Conservation (phyloP, 2,888 invertebrate genomes). For the Lobophora halterata region DNA sequence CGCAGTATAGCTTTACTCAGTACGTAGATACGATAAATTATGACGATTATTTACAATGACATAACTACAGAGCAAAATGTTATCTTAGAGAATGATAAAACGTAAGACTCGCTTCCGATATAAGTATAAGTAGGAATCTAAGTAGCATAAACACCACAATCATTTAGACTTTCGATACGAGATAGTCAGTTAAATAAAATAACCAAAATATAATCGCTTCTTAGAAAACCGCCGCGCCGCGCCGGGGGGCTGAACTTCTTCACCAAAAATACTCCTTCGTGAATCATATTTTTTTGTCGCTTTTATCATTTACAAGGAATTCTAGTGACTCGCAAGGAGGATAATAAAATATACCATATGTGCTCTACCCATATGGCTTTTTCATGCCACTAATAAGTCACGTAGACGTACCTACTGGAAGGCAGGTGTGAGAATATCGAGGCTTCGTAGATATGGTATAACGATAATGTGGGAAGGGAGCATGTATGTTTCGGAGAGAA, state of each 20-base stretch:
- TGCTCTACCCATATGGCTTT: slow-evolving; percentile 5
- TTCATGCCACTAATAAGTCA: neutral
- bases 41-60: slow-evolving; percentile 26
- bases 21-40: slow-evolving; percentile 1
- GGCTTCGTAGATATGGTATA: neutral
- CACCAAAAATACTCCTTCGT: slow-evolving; percentile 8
- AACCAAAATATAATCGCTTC: no score
- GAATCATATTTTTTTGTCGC: slow-evolving; percentile 33
- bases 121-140: slow-evolving; percentile 10
- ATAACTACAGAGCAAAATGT: slow-evolving; percentile 34
- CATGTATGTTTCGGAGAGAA: slow-evolving; percentile 17
- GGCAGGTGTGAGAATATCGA: neutral
- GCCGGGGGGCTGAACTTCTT: slow-evolving; percentile 1
- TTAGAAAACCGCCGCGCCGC: slow-evolving; percentile 3
- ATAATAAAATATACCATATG: slow-evolving; percentile 20
- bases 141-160: no score
- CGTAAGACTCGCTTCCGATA: slow-evolving; percentile 27
- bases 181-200: no score
- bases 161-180: no score
- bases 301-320: slow-evolving; percentile 24
- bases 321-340: slow-evolving; percentile 17
- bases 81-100: slow-evolving; percentile 37
- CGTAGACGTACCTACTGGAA: neutral
- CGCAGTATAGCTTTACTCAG: neutral
- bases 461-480: no score